Percentiles rank a stretch among this genome's conserved stretches.
phyloP scores from a whole-genome alignment of 2,797 vertebrate species.

The Eulemur coronatus region DNA sequence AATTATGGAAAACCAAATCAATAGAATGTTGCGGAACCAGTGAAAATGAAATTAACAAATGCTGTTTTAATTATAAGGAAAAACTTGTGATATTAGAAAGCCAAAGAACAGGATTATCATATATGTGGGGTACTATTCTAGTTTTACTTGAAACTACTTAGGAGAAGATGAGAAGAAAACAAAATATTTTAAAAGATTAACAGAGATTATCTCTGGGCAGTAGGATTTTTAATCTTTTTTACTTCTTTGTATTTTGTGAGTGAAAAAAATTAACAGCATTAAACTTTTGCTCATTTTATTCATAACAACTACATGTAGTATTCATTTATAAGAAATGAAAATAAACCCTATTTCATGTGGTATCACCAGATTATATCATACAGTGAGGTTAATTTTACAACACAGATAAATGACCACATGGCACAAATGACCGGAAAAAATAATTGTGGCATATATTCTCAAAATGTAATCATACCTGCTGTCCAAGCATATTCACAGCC shows the following conservation, averaged over 20 bases:
- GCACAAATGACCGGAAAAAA: not conserved
- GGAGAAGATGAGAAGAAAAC: not conserved
- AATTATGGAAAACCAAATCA: not conserved
- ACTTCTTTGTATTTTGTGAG: not conserved
- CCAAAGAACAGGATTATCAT: not conserved
- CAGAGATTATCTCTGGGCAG: not conserved
- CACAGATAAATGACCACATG: not conserved
- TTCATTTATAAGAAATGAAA: not conserved
- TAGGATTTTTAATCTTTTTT: not conserved
- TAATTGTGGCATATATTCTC: not conserved
- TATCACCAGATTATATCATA: not conserved
- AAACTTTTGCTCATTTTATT: constrained; percentile 17
- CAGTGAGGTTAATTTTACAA: constrained; percentile 20
- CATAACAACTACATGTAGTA: not conserved
- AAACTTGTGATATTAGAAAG: not conserved
- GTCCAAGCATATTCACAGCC: not conserved
- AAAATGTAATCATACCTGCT: not conserved
- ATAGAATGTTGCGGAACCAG: not conserved
- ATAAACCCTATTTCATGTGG: not conserved
- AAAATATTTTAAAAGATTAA: constrained; percentile 44
- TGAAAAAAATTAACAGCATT: not conserved
- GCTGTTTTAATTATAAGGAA: not conserved
- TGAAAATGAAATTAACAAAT: not conserved
- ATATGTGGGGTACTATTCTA: not conserved
- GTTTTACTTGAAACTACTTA: not conserved